These are phyloP conservation scores for Orthosia gracilis DNA, from an alignment of 2,888 invertebrate genomes.

Conservation along the genomic window DNA sequence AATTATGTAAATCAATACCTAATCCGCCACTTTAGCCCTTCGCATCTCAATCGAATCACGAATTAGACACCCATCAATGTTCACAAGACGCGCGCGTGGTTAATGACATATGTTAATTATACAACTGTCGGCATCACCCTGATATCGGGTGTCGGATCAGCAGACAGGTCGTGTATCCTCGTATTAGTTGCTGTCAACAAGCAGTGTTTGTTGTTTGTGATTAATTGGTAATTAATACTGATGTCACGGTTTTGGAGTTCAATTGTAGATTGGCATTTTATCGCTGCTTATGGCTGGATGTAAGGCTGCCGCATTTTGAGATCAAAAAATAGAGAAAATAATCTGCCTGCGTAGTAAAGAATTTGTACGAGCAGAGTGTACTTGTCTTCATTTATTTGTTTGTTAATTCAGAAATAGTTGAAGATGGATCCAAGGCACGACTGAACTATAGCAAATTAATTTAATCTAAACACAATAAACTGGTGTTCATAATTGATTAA, in stretches of 20 bases:
- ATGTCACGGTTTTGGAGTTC: constrained; percentile 3
- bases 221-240: constrained; percentile 28
- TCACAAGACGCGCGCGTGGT: constrained; percentile 13
- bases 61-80: constrained; percentile 10
- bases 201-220: constrained; percentile 17
- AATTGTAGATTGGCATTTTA: too few species aligned
- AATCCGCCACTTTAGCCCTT: background rate
- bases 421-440: too few species aligned
- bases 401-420: too few species aligned
- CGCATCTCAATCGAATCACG: constrained; percentile 19
- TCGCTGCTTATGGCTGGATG: background rate
- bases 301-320: background rate
- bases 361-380: background rate
- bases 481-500: too few species aligned
- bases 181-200: constrained; percentile 35
- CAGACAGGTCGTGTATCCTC: constrained; percentile 18
- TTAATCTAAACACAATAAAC: too few species aligned
- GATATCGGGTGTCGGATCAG: constrained; percentile 48
- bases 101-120: constrained; percentile 59
- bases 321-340: too few species aligned
- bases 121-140: constrained; percentile 41
- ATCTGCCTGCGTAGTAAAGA: background rate
- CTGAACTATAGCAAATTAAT: too few species aligned
- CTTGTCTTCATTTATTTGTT: background rate
- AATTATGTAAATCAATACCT: constrained; percentile 14